Conservation (phyloP, 2,113 vertebrate species). For the Loxodonta africana region DNA sequence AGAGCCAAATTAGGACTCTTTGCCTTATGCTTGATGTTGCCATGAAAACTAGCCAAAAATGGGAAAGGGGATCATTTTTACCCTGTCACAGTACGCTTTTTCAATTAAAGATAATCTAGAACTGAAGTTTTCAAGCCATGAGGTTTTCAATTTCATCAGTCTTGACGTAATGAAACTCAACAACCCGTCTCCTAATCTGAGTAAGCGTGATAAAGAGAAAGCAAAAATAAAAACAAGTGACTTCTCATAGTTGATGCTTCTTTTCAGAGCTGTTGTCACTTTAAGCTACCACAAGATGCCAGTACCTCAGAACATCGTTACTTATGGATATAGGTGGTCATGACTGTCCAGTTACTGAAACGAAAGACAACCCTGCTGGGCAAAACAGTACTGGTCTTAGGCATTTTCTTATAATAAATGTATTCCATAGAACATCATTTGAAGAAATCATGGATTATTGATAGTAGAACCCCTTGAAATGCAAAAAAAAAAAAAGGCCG, state of each 20-base stretch:
- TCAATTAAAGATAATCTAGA: not conserved
- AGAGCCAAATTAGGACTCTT: not conserved
- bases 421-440: not conserved
- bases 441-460: not conserved
- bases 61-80: not conserved
- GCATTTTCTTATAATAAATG: not conserved
- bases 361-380: not conserved
- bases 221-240: not conserved
- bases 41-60: not conserved
- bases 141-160: not conserved
- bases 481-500: not conserved
- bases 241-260: not conserved
- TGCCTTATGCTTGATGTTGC: not conserved
- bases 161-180: conserved; percentile 28
- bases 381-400: not conserved
- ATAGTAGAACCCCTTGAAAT: not conserved
- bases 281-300: not conserved
- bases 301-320: not conserved
- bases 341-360: not conserved
- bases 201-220: not conserved
- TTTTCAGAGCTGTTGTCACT: not conserved
- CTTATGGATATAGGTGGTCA: not conserved
- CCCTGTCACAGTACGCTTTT: not conserved
- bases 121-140: not conserved
- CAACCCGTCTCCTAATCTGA: not conserved